Conservation (phyloP, 53 echinoderm and acorn worm genomes). For the Luidia sarsii region DNA sequence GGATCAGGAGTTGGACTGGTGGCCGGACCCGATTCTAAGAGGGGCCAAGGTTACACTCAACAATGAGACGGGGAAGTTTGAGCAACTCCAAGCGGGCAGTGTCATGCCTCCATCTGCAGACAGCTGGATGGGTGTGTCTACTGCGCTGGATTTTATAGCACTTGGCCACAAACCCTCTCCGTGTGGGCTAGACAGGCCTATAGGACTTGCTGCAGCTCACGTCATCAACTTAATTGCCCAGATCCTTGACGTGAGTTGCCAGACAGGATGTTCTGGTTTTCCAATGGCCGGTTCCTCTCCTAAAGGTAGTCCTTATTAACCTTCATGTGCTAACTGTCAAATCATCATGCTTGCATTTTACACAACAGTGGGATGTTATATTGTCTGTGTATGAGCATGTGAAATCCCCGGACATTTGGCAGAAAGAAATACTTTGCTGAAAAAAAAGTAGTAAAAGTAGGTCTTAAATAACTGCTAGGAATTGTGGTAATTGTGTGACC, state of each 20-base stretch:
- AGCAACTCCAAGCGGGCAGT: not conserved
- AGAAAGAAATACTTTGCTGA: not conserved
- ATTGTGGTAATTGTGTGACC: too few relatives aligned
- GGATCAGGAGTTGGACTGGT: too few relatives aligned
- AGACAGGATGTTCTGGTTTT: constrained; percentile 42
- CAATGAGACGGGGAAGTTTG: too few relatives aligned
- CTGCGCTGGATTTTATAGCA: too few relatives aligned
- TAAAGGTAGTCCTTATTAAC: not conserved
- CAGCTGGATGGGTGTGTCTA: not conserved
- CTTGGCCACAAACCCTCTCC: too few relatives aligned
- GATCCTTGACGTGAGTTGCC: constrained; percentile 40
- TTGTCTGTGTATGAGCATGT: not conserved
- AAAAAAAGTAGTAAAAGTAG: too few relatives aligned
- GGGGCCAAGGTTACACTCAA: too few relatives aligned
- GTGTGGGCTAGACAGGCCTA: not conserved
- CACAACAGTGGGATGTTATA: not conserved
- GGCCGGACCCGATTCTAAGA: too few relatives aligned
- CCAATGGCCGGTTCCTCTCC: not conserved
- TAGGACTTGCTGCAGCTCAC: not conserved
- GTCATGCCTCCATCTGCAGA: not conserved
- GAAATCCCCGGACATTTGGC: not conserved
- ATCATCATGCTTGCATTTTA: not conserved
- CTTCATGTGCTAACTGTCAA: not conserved
- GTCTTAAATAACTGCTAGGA: too few relatives aligned
- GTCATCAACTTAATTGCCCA: constrained; percentile 37